Evolutionary conservation across 2,113 vertebrate genomes (phyloP), one percentile per base, ranked within the genome.

Genomic region (Kryptolebias marmoratus): DNA sequence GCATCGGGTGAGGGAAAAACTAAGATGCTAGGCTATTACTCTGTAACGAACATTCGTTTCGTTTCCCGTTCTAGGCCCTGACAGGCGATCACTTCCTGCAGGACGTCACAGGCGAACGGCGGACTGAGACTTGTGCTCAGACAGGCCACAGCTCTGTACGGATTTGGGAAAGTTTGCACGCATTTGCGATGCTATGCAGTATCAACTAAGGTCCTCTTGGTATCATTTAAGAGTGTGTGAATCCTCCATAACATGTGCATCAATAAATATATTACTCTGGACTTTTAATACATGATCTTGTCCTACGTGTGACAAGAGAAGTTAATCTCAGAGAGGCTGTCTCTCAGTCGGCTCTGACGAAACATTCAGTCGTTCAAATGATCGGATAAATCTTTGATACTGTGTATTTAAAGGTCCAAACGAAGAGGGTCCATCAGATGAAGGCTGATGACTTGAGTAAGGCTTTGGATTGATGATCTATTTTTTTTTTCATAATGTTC

Each of bases 401-500:
- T 88, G 83, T 69, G 83, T 69, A 71, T 68, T 84, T 65, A 82
- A 86, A 91, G 91, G 91, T 93, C 90, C 91, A 90, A 91, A 90
- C 79, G 61, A 82, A 84, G 81, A 87, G 80, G 57, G 64, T 88
- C 90, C 85, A 77, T 88, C 86, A 90, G 88, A 73, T 59, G 28
- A 82, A 83, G 75, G 78, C 82, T 81, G 83, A 90, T 62, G 90
- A 84, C 36, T 59, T 39, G 77, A 89, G 90, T 96, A 96, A 97
- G 96, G 96, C 94, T 87, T 94, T 88, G 84, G 95, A 95, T 91
- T 76, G 47, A 80, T 90, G 94, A 11, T 53, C 16, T 2, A 2
- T 22, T 91, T 74, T 57, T 39, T 18, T 63, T 18, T 47, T 31
- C 18, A 53, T 30, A 9, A 3, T 30, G 15, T 22, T 45, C 60